Evolutionary conservation across 2,113 vertebrate species (phyloP).

Genomic region (Eupsittula cactorum): DNA sequence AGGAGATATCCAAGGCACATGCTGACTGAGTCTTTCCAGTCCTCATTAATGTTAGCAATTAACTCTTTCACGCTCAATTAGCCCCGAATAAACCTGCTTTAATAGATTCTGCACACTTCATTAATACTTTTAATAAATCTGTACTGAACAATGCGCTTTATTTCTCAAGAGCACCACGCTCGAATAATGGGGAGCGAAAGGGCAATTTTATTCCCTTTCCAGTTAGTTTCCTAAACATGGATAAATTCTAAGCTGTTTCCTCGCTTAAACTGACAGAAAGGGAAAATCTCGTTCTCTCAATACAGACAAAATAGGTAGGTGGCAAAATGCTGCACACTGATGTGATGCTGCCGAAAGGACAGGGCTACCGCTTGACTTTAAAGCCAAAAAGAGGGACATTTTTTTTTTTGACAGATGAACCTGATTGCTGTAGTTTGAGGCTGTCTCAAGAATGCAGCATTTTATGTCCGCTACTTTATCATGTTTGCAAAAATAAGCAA

Average conservation of each 20-base stretch:
- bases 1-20: constrained; percentile 39
- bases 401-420: constrained; percentile 39
- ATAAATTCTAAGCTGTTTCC: neutral
- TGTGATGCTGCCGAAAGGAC: neutral
- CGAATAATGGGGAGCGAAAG: neutral
- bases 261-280: neutral
- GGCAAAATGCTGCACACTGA: neutral
- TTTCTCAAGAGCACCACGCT: neutral
- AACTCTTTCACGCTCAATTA: constrained; percentile 78
- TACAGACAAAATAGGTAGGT: neutral
- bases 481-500: constrained; percentile 62
- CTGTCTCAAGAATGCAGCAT: constrained; percentile 6
- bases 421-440: neutral
- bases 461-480: constrained; percentile 47
- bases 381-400: neutral
- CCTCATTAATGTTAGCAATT: constrained; percentile 76
- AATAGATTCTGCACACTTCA: constrained; percentile 75
- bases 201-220: constrained; percentile 10
- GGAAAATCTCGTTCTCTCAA: neutral
- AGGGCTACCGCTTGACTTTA: neutral
- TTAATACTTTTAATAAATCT: constrained; percentile 62
- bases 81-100: constrained; percentile 69
- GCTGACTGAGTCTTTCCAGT: constrained; percentile 54
- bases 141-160: constrained; percentile 4
- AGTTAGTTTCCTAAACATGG: neutral